Base-by-base conservation (phyloP, 2,888 invertebrate species). In the Elgonia sp. region DNA sequence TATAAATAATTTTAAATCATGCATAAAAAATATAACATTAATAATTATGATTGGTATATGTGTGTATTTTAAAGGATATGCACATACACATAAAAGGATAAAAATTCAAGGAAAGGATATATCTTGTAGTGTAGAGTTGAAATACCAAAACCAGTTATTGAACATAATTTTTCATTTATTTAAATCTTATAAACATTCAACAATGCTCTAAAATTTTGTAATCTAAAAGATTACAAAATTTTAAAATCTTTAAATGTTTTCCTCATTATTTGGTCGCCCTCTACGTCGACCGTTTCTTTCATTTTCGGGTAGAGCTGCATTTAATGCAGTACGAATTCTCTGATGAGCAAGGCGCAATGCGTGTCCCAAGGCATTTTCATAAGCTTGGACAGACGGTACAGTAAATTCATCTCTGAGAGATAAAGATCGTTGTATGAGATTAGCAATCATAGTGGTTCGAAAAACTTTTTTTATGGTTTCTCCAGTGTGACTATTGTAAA, bases 211-310 rank as follows among this genome's bases (percentile, higher is more conserved):
- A 29, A 29, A 29, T 29, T 18, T 37, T 62, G 9, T 62, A n/a
- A n/a, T n/a, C n/a, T n/a, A n/a, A 29, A n/a, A 57, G 57, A 57
- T 9, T 18, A 10, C 57, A 1, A 16, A 18, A 57, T 18, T 57
- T 57, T 18, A 18, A 18, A 18, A 18, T 57, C 16, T 9, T 63
- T 18, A n/a, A 63, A 63, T 39, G 42, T 67, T 67, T 67, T 67
- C 67, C 4, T 67, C 39, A 40, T 39, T 42, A 67, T 18, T 46
- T 9, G 67, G 67, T n/a, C 46, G 67, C 40, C 67, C 67, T n/a
- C 67, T 67, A 42, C 67, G 67, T 20, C 42, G 67, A 67, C 42
- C 67, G 18, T 67, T 67, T 67, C 67, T 67, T 20, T 46, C 8
- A 42, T 67, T 67, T 42, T 10, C 12, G 42, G 67, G 67, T n/a